A percentile compares a stretch with the other conserved stretches of the same genome.
These are phyloP conservation scores for Helicoverpa armigera DNA, from an alignment of 1,140 invertebrate genomes.

Conservation along the genomic window DNA sequence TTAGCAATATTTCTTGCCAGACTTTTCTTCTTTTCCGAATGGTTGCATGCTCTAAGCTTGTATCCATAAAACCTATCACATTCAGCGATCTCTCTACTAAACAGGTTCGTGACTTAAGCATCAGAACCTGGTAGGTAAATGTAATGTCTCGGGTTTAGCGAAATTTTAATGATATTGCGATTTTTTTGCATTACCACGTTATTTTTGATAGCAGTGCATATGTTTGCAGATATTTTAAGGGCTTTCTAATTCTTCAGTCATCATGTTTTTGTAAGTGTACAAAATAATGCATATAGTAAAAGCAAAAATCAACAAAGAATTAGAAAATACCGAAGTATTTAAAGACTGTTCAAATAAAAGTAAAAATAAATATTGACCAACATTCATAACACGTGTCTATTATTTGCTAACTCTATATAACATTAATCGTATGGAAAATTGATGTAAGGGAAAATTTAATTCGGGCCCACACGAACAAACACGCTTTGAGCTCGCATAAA, in stretches of 20 bases:
- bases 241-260: too few relatives aligned
- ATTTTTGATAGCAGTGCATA: too few relatives aligned
- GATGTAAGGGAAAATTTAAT: neutral
- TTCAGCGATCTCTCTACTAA: constrained; percentile 4
- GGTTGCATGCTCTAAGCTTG: neutral
- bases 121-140: neutral
- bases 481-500: neutral
- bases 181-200: too few relatives aligned
- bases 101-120: constrained; percentile 1
- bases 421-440: neutral
- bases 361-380: neutral
- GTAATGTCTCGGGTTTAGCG: neutral
- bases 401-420: too few relatives aligned
- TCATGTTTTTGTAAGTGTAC: too few relatives aligned
- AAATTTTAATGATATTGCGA: too few relatives aligned
- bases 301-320: too few relatives aligned
- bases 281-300: too few relatives aligned
- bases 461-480: neutral
- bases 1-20: too few relatives aligned
- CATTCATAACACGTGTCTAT: too few relatives aligned
- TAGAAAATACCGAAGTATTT: neutral
- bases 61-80: constrained; percentile 21
- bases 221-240: too few relatives aligned
- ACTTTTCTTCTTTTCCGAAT: too few relatives aligned
- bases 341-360: neutral